These are phyloP conservation scores for Nycticryphes semicollaris DNA, from an alignment of 2,113 vertebrate species.

Conservation along the genomic window DNA sequence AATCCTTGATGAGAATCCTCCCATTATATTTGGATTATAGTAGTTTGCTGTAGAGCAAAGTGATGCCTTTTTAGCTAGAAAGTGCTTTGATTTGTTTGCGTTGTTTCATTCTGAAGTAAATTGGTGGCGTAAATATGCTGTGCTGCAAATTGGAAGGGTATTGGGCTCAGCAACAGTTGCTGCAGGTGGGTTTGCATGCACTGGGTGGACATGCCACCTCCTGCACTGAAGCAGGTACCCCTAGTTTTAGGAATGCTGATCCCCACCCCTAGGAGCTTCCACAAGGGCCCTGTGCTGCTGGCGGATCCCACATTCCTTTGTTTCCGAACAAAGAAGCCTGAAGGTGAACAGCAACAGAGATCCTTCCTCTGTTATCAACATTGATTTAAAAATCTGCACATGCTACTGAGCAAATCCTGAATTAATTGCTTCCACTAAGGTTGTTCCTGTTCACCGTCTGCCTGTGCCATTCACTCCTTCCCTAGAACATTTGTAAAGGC, in stretches of 20 bases:
- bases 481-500: accelerated
- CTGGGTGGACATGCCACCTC: neutral
- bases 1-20: neutral
- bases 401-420: neutral
- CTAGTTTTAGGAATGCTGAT: neutral
- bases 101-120: neutral
- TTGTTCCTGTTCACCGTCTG: accelerated
- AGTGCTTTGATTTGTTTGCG: accelerated
- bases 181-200: neutral
- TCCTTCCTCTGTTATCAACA: neutral
- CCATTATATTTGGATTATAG: neutral
- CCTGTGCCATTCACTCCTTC: accelerated
- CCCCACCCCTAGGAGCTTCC: accelerated
- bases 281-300: neutral
- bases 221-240: neutral
- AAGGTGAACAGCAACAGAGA: neutral
- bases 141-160: neutral
- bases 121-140: neutral
- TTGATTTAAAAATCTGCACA: neutral
- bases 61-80: neutral
- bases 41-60: neutral
- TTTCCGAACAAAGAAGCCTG: neutral
- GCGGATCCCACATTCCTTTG: neutral
- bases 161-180: neutral
- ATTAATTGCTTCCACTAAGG: neutral